phyloP scores from a whole-genome alignment of 2,888 invertebrate genomes.

The Xiphydria camelus region DNA sequence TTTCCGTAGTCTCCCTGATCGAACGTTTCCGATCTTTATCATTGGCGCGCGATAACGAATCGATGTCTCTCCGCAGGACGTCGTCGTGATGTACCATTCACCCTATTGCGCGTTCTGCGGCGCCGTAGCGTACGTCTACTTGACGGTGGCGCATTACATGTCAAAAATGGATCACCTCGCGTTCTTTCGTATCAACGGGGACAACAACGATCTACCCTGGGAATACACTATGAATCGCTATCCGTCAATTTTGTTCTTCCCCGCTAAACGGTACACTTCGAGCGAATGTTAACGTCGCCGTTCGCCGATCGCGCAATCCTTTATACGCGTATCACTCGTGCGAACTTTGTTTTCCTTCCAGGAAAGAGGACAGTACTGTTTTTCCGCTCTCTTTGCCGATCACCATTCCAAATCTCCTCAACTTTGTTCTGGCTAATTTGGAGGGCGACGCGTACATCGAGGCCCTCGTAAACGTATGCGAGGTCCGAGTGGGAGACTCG shows the following conservation, averaged over 20 bases:
- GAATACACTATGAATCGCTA: constrained; percentile 77
- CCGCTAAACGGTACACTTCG: constrained; percentile 67
- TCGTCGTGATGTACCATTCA: constrained; percentile 77
- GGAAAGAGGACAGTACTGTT: constrained; percentile 72
- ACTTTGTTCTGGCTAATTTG: constrained; percentile 74
- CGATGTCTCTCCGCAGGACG: constrained; percentile 63
- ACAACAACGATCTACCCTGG: constrained; percentile 86
- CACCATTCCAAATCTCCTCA: constrained; percentile 69
- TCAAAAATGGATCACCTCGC: constrained; percentile 59
- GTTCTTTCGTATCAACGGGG: constrained; percentile 78
- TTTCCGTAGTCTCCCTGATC: too few relatives aligned
- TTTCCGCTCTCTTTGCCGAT: constrained; percentile 69
- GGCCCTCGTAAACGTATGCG: constrained; percentile 50
- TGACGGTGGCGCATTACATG: constrained; percentile 69
- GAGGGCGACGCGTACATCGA: constrained; percentile 54
- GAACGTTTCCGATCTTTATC: too few relatives aligned
- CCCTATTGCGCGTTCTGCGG: constrained; percentile 79
- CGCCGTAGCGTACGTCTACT: constrained; percentile 69
- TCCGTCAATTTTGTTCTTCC: constrained; percentile 82
- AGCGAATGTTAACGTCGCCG: too few relatives aligned
- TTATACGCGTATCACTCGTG: too few relatives aligned
- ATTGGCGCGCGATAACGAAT: neutral
- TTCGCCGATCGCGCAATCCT: too few relatives aligned
- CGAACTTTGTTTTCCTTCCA: constrained; percentile 46
- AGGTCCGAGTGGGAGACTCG: constrained; percentile 41